A percentile compares a stretch with the other conserved stretches of the same genome.
Evolutionary conservation across 2,797 vertebrate genomes (phyloP).

Genomic region (Molossus alvarezi): DNA sequence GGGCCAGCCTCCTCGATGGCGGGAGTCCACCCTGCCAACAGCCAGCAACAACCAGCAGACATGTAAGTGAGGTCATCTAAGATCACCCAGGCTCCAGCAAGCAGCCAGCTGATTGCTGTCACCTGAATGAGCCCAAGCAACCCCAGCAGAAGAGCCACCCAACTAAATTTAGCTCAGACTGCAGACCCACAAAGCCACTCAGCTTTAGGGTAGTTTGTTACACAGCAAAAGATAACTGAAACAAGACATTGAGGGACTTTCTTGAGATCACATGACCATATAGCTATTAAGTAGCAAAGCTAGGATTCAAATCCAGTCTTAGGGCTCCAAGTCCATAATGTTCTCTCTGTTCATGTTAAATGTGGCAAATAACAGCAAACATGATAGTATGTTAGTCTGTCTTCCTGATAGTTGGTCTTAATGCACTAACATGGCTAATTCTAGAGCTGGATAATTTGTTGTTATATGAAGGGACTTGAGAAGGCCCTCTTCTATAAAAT

Average conservation of each 20-base stretch:
- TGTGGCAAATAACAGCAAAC: neutral
- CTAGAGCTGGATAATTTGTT: neutral
- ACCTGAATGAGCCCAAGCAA: neutral
- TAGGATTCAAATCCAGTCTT: neutral
- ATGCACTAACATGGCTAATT: neutral
- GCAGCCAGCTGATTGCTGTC: neutral
- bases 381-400: neutral
- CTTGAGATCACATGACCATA: neutral
- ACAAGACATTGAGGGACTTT: neutral
- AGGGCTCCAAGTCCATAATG: neutral
- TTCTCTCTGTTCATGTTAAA: neutral
- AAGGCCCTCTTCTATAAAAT: neutral
- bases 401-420: constrained; percentile 19
- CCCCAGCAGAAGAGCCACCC: neutral
- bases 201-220: neutral
- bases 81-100: neutral
- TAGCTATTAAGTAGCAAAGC: neutral
- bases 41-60: neutral
- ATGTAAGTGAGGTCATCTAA: neutral
- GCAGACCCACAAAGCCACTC: neutral
- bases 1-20: neutral
- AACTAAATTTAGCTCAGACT: neutral
- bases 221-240: neutral
- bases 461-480: neutral
- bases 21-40: neutral